These are phyloP conservation scores for Leptocoma aspasia DNA, from an alignment of 2,113 vertebrate species.

Conservation along the genomic window DNA sequence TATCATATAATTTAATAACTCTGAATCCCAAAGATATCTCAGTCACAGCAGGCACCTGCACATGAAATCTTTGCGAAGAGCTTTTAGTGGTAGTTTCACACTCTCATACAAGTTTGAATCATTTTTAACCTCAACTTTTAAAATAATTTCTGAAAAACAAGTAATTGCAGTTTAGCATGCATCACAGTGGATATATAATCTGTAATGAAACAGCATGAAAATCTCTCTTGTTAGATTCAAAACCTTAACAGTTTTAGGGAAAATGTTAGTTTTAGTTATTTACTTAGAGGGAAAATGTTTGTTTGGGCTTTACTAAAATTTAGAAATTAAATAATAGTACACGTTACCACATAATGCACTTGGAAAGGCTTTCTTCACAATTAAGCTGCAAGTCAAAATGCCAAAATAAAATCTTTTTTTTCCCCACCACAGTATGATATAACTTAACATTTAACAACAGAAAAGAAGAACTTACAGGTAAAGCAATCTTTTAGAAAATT, in stretches of 20 bases:
- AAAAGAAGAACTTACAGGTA: constrained; percentile 68
- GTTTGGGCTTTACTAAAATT: background rate
- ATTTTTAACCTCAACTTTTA: background rate
- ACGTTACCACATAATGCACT: background rate
- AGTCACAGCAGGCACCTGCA: background rate
- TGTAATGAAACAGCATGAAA: background rate
- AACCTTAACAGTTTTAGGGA: background rate
- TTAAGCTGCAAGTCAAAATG: background rate
- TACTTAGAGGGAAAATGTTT: background rate
- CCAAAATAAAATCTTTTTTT: background rate
- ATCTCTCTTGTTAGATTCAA: background rate
- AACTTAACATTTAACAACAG: background rate
- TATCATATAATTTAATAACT: background rate
- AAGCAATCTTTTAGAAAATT: constrained; percentile 35
- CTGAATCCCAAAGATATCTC: background rate
- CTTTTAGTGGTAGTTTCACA: background rate
- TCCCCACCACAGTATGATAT: background rate
- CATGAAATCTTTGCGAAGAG: background rate
- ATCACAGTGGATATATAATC: background rate
- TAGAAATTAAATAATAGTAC: background rate
- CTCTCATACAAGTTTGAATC: background rate
- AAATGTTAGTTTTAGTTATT: background rate
- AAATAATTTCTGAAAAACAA: background rate
- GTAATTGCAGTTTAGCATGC: background rate
- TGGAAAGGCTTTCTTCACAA: background rate